phyloP scores from a whole-genome alignment of 2,113 vertebrate genomes.

The Clarias macrocephalus region DNA sequence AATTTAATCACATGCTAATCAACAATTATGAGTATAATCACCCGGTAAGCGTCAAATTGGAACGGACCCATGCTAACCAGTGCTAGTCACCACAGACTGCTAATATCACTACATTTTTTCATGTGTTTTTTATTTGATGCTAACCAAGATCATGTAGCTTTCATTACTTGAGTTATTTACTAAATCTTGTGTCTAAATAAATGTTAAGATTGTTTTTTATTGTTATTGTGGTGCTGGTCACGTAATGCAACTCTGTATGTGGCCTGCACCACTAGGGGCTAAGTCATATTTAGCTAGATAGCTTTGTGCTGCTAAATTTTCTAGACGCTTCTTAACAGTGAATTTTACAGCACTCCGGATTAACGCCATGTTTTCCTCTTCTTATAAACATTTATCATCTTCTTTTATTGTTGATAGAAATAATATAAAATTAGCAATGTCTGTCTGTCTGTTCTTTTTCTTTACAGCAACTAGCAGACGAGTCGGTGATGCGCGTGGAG shows the following conservation, averaged over 20 bases:
- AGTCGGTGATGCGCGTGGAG: conserved; percentile 92
- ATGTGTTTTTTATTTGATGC: too few relatives aligned
- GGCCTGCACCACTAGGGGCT: too few relatives aligned
- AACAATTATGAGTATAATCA: not conserved
- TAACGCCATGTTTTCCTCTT: not conserved
- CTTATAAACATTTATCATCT: not conserved
- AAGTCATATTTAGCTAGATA: not conserved
- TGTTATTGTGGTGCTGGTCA: too few relatives aligned
- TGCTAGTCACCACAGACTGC: not conserved
- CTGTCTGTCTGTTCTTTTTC: not conserved
- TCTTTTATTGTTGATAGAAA: not conserved
- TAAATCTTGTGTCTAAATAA: too few relatives aligned
- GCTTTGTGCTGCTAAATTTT: not conserved
- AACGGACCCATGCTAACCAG: not conserved
- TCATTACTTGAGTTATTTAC: too few relatives aligned
- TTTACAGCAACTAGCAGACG: conserved; percentile 90
- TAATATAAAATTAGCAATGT: not conserved
- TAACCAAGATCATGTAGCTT: too few relatives aligned
- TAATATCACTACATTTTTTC: not conserved
- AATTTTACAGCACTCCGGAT: not conserved
- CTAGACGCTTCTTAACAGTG: not conserved
- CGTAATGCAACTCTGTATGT: too few relatives aligned
- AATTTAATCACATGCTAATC: not conserved
- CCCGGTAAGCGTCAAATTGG: not conserved
- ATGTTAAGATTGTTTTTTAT: too few relatives aligned